Conservation (phyloP, 2,113 vertebrate species). For the Lophochroa leadbeateri region DNA sequence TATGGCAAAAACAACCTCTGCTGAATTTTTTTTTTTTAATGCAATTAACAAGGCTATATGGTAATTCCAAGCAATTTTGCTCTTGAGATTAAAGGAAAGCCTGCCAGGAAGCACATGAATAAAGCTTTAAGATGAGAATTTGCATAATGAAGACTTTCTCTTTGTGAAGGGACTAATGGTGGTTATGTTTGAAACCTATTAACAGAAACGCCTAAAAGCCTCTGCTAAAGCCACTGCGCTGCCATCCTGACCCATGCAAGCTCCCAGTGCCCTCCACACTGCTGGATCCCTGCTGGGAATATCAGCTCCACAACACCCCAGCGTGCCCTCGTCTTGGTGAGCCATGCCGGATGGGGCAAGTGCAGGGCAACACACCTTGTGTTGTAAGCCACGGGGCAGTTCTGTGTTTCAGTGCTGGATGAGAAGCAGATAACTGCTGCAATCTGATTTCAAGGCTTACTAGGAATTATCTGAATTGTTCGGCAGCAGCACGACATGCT, state of each 20-base stretch:
- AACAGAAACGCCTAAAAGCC: background rate
- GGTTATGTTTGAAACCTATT: constrained; percentile 35
- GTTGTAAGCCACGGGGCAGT: background rate
- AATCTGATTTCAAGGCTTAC: background rate
- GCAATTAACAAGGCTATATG: constrained; percentile 79
- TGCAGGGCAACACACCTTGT: rapidly evolving
- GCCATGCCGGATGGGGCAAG: background rate
- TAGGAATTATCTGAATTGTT: background rate
- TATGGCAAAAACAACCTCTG: constrained; percentile 78
- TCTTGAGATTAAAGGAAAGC: constrained; percentile 80
- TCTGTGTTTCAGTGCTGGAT: rapidly evolving
- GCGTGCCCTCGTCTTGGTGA: background rate
- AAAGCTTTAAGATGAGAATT: constrained; percentile 80
- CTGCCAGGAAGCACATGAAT: constrained; percentile 80
- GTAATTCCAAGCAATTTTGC: constrained; percentile 80
- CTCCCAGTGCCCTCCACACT: rapidly evolving
- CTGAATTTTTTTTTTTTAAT: constrained; percentile 65
- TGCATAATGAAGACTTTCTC: constrained; percentile 78
- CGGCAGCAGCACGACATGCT: background rate
- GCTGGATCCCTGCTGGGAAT: background rate
- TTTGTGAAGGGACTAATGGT: constrained; percentile 40
- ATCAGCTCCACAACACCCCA: background rate
- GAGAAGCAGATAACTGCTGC: background rate
- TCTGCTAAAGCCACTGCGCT: background rate
- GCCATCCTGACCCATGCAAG: background rate